Evolutionary conservation across 2,888 invertebrate genomes (phyloP), one percentile per base, ranked within the genome.

Genomic region (Athalia circularis): DNA sequence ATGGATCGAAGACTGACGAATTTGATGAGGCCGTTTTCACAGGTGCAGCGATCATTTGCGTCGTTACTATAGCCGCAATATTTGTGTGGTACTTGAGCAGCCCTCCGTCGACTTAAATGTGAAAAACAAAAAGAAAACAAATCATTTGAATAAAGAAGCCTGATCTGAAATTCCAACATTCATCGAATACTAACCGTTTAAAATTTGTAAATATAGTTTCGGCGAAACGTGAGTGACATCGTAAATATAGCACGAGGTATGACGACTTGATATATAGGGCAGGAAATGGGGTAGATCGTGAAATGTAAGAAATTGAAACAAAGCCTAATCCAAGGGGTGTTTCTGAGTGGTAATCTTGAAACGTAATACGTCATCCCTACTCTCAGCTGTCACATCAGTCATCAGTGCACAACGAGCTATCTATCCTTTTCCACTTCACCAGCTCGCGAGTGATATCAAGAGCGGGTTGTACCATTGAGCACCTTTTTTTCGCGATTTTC

Each of bases 1-100:
- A 54, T 29, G 29, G 29, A 29, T 29, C 29, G 29, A 29, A 0
- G 29, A 29, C 47, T 6, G 72, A 59, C 87, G 89, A 83, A 83
- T 83, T 84, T 80, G 83, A 86, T 77, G 85, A 85, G 15, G 86
- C 86, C 11, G 78, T 87, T 67, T 89, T 88, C 80, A 86, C 87
- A 13, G 81, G 87, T 72, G 80, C 81, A 64, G 80, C 87, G 47
- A 84, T 88, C 72, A 82, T 84, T 59, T 81, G 82, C 77, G 87
- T 86, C 77, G 80, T 87, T 67, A 80, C 82, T n/a, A 74, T 87
- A 78, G 88, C 86, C 82, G 80, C 82, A 57, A 82, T 78, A 82
- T 83, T 86, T 79, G 85, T 88, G 59, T 86, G 86, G 83, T 82
- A 81, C 65, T 74, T 89, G 79, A 87, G 86, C 80, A 85, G 84